These are phyloP conservation scores for Melanchra persicariae DNA, from an alignment of 2,888 invertebrate species.

Conservation along the genomic window DNA sequence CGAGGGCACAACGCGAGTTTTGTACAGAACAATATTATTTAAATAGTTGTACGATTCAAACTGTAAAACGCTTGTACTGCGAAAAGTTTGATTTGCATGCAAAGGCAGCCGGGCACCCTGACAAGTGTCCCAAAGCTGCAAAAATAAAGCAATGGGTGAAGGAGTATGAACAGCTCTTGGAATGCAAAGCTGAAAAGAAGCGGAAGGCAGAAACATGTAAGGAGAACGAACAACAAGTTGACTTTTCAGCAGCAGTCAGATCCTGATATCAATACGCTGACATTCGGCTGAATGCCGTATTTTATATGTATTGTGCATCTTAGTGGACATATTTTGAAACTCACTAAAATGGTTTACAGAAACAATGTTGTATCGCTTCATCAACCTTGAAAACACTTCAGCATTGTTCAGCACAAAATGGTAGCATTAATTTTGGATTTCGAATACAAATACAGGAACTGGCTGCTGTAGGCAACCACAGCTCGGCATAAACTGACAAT, in stretches of 20 bases:
- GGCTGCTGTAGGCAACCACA: neutral
- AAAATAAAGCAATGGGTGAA: neutral
- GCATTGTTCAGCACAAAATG: neutral
- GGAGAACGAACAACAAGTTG: neutral
- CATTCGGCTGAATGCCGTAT: neutral
- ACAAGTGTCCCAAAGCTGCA: neutral
- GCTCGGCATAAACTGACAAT: neutral
- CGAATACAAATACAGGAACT: neutral
- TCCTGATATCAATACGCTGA: neutral
- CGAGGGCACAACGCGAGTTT: conserved; percentile 1
- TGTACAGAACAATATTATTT: conserved; percentile 1
- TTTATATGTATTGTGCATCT: too few relatives aligned
- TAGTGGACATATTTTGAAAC: neutral
- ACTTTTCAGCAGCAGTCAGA: neutral
- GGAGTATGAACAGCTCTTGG: neutral
- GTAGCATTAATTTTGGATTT: neutral
- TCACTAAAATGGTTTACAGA: neutral
- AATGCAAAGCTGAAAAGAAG: neutral
- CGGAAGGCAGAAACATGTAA: neutral
- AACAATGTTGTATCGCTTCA: neutral
- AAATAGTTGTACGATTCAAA: neutral
- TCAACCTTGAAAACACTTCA: neutral
- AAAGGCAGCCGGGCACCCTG: neutral
- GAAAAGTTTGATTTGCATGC: too few relatives aligned
- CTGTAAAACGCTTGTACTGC: neutral